Evolutionary conservation across 2,113 vertebrate species (phyloP).

Genomic region (Myiopsitta monachus): DNA sequence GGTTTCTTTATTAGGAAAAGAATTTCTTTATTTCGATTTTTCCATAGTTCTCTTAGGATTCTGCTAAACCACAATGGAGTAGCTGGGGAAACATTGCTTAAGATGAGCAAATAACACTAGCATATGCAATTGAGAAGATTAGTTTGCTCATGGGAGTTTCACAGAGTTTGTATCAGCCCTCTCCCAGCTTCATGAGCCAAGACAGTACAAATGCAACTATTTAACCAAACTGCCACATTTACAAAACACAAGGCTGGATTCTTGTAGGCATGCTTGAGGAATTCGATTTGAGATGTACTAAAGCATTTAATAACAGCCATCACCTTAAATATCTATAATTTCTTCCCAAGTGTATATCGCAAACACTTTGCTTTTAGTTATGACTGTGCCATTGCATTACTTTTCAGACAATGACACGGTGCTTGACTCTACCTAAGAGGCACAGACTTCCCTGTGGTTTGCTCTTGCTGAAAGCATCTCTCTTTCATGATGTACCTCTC

Average conservation of each 20-base stretch:
- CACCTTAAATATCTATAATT: background rate
- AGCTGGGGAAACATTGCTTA: background rate
- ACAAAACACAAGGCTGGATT: background rate
- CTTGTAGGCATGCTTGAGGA: background rate
- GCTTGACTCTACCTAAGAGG: background rate
- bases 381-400: background rate
- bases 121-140: background rate
- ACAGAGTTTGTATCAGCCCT: background rate
- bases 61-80: background rate
- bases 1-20: background rate
- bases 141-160: background rate
- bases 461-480: background rate
- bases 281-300: background rate
- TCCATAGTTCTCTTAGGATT: background rate
- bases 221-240: background rate
- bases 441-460: fast-evolving
- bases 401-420: fast-evolving
- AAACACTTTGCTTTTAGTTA: background rate
- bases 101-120: background rate
- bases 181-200: background rate
- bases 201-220: background rate
- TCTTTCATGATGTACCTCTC: background rate
- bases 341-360: background rate
- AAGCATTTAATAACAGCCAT: background rate
- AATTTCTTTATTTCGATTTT: background rate